Base-by-base conservation (phyloP, 2,888 invertebrate genomes). In the Exephanes ischioxanthus region DNA sequence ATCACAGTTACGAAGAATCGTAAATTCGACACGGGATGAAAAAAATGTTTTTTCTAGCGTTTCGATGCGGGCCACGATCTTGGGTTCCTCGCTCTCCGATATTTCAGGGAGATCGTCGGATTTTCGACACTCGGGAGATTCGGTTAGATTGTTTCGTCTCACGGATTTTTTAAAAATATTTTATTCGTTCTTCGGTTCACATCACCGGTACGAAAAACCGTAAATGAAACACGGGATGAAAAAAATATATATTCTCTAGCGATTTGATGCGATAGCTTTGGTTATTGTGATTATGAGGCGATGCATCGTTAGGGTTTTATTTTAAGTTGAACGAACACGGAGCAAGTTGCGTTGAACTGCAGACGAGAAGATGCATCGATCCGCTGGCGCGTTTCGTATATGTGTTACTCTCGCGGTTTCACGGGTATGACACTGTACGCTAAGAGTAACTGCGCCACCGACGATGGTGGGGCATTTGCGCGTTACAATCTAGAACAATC, bases 301-400 rank as follows among this genome's bases (percentile, higher is more conserved):
- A 41, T 11, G 41, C 45, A 45, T 45, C 45, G 16, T 45, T 11
- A 11, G 14, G 45, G 22, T 26, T 22, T 58, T 58, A 9, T 58
- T 26, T 26, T 1, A 14, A 58, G 11, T 14, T 22, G 4, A 58
- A 26, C 58, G 11, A 58, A 4, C 26, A 33, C n/a, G 61, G 22
- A 45, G 26, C 73, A 26, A 55, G 14, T 61, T 9, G n/a, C 61
- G 75, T 33, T 48, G 75, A 41, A 61, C 22, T 5, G 45, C 6
- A 11, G n/a, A 45, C 61, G 33, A 30, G n/a, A 51, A 51, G 48
- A 75, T 75, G 48, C 75, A 75, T 75, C 33, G 75, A 75, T 75
- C 75, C 61, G 75, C 45, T 63, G 5, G 41, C 73, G 45, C 41
- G 58, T 22, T 72, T 51, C 41, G 4, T 45, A 41, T 67, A 41